Evolutionary conservation across 2,888 invertebrate genomes (phyloP).

Genomic region (Trisateles emortualis): DNA sequence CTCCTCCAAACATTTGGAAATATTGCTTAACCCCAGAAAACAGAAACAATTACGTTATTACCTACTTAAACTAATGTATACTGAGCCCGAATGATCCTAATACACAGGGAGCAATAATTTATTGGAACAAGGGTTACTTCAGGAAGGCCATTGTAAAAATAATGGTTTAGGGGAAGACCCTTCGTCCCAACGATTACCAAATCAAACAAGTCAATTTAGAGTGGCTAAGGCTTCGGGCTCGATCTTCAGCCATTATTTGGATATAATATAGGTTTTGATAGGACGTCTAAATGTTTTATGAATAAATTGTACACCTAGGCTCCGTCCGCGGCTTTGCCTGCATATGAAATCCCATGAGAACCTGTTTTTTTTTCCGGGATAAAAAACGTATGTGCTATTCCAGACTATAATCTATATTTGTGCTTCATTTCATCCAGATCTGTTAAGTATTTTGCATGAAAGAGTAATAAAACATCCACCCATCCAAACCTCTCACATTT

Average conservation of each 20-base stretch:
- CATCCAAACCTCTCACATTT: too few species aligned
- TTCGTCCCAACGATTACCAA: constrained; percentile 30
- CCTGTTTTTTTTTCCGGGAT: too few species aligned
- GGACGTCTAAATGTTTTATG: background rate
- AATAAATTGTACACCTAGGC: too few species aligned
- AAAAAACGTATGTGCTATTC: too few species aligned
- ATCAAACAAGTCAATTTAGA: constrained; percentile 39
- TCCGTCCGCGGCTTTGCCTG: too few species aligned
- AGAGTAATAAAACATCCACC: too few species aligned
- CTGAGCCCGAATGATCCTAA: constrained; percentile 17
- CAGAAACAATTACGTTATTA: constrained; percentile 1
- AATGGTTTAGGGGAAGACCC: constrained; percentile 43
- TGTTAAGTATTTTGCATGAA: too few species aligned
- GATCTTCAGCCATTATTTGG: constrained; percentile 5
- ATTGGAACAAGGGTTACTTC: constrained; percentile 23
- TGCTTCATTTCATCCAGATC: too few species aligned
- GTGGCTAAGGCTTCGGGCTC: constrained; percentile 10
- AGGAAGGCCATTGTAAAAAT: constrained; percentile 40
- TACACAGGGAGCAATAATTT: constrained; percentile 39
- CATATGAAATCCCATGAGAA: too few species aligned
- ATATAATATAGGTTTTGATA: constrained; percentile 5
- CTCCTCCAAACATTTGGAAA: too few species aligned
- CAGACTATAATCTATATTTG: too few species aligned
- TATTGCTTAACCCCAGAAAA: background rate
- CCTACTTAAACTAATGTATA: constrained; percentile 7